Evolutionary conservation across 2,113 vertebrate species (phyloP), one percentile per base, ranked within the genome.

Genomic region (Numenius arquata): DNA sequence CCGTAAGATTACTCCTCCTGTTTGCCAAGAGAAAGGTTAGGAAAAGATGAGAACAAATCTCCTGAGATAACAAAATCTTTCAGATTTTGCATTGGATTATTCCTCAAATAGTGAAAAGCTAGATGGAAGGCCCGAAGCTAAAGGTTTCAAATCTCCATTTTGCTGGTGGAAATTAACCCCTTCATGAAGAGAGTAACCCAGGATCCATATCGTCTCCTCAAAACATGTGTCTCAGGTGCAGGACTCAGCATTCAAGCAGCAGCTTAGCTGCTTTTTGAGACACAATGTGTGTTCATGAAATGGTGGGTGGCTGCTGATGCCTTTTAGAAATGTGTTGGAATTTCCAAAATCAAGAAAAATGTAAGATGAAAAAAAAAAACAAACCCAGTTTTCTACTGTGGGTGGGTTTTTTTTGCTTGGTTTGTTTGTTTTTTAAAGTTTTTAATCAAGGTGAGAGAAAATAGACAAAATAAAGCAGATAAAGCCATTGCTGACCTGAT

Each of bases 21-120:
- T 97, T 96, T 96, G 91, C 40, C 1, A 21, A 93, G 58, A 73
- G 71, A 96, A 97, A 96, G 94, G 96, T 94, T 93, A 95, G 53
- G 78, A 89, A 73, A 0, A 48, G 67, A 93, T 8, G 19, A 96
- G 93, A 94, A 75, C 88, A 91, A 94, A 96, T 76, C 84, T 30
- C 56, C 77, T 45, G 53, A 91, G 36, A 87, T 68, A 95, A 67
- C 43, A 55, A 91, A 91, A 76, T 96, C 84, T 95, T 93, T 13
- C 58, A 58, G 95, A 89, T 91, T 94, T 94, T 94, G 50, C 32
- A 29, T 30, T n/a, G 91, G 66, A 62, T 94, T 89, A 76, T 32
- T 79, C 40, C 32, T 93, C 78, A 96, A 91, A 93, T 45, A 93
- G 40, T 58, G 48, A 89, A 94, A 95, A 95, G 43, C 19, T 72